Percentiles rank a stretch among this genome's conserved stretches.
Conservation (phyloP, 2,888 invertebrate species). For the Siphlonurus alternatus region DNA sequence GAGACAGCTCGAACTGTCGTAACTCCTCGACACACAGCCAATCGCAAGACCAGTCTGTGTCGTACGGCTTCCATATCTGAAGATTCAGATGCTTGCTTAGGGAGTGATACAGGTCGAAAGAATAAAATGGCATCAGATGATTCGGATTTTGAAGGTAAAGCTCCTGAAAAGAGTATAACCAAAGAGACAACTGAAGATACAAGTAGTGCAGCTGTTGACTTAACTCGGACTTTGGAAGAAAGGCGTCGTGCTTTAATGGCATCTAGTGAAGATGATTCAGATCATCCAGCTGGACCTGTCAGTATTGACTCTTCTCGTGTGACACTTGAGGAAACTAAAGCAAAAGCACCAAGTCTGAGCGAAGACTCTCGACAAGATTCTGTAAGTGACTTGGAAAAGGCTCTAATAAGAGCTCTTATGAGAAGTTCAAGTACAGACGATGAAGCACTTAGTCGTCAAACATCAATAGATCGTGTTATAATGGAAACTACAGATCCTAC, state of each 20-base stretch:
- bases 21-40: background rate
- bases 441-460: background rate
- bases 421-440: background rate
- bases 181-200: background rate
- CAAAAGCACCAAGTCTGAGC: background rate
- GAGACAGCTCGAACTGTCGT: background rate
- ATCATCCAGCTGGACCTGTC: background rate
- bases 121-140: constrained; percentile 2
- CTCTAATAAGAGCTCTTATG: background rate
- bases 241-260: background rate
- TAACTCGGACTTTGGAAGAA: background rate
- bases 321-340: background rate
- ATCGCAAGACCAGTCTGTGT: background rate
- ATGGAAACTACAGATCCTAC: constrained; percentile 1
- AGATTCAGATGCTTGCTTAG: background rate
- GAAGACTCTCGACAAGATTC: background rate
- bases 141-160: background rate
- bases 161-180: background rate
- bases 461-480: background rate
- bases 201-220: background rate
- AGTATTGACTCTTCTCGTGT: background rate
- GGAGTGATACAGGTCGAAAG: background rate
- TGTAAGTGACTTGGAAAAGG: background rate
- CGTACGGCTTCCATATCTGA: constrained; percentile 1
- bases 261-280: background rate